phyloP scores from a whole-genome alignment of 2,113 vertebrate species.

The Dasyornis broadbenti region DNA sequence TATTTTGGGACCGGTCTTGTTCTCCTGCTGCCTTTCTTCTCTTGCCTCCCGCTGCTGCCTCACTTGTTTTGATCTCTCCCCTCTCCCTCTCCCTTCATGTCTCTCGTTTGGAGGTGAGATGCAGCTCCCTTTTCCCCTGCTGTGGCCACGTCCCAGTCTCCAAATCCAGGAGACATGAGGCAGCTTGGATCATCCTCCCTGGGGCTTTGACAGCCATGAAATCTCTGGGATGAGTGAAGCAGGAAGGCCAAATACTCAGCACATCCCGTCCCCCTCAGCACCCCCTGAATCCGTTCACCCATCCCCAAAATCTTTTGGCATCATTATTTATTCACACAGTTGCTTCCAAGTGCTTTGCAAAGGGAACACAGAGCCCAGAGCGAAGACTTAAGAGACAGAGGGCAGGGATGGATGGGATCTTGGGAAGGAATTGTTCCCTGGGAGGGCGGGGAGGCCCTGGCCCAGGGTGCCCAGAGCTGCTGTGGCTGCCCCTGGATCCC shows the following conservation, averaged over 20 bases:
- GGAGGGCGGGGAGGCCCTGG: neutral
- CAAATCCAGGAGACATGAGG: neutral
- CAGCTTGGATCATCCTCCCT: neutral
- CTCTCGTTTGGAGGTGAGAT: neutral
- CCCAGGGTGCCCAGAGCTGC: neutral
- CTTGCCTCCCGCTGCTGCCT: constrained; percentile 8
- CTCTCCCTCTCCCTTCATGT: neutral
- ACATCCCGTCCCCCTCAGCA: neutral
- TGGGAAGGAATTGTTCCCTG: neutral
- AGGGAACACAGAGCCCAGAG: fast-evolving
- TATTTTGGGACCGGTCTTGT: constrained; percentile 13
- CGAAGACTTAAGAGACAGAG: neutral
- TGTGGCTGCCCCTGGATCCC: neutral
- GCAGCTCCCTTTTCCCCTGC: neutral
- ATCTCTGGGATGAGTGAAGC: neutral
- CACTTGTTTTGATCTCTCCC: constrained; percentile 3
- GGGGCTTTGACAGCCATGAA: neutral
- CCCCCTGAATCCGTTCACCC: neutral
- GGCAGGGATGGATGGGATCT: fast-evolving
- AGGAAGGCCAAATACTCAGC: neutral
- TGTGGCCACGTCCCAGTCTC: neutral
- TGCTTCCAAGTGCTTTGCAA: neutral
- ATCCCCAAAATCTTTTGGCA: neutral
- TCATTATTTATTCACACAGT: neutral
- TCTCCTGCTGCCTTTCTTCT: constrained; percentile 14